Evolutionary conservation across 2,888 invertebrate species (phyloP).

Genomic region (Formica aserva): DNA sequence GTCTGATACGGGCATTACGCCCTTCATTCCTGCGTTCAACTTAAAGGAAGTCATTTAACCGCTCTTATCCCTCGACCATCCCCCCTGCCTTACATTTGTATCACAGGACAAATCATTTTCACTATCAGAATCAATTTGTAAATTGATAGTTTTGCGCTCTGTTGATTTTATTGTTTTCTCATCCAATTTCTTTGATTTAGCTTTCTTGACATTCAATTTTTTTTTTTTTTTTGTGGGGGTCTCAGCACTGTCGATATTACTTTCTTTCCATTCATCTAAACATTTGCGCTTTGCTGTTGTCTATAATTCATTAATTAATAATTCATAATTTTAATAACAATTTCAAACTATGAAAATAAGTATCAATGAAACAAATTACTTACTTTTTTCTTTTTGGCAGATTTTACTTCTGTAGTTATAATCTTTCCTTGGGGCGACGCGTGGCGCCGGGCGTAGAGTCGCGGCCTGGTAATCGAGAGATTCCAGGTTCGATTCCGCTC

Average conservation of each 20-base stretch:
- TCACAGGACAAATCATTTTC: no score
- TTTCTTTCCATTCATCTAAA: constrained; percentile 40
- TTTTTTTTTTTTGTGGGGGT: constrained; percentile 59
- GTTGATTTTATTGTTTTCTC: constrained; percentile 14
- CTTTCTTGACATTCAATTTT: constrained; percentile 58
- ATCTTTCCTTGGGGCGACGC: background rate
- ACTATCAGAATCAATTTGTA: no score
- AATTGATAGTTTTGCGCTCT: background rate
- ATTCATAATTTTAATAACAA: background rate
- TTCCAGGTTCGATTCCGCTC: no score
- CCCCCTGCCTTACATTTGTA: no score
- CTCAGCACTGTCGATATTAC: constrained; percentile 27
- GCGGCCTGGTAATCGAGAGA: no score
- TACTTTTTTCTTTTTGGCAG: constrained; percentile 27
- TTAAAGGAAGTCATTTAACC: no score
- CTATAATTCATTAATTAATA: constrained; percentile 39
- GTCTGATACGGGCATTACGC: no score
- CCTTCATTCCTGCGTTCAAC: no score
- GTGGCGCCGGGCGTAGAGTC: no score
- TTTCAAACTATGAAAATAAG: background rate
- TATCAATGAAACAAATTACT: constrained; percentile 26
- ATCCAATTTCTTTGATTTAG: constrained; percentile 14
- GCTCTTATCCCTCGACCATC: no score
- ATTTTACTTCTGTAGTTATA: constrained; percentile 12
- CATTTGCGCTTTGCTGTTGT: constrained; percentile 47